These are phyloP conservation scores for Plagiodera versicolora DNA, from an alignment of 2,888 invertebrate genomes.

Conservation along the genomic window DNA sequence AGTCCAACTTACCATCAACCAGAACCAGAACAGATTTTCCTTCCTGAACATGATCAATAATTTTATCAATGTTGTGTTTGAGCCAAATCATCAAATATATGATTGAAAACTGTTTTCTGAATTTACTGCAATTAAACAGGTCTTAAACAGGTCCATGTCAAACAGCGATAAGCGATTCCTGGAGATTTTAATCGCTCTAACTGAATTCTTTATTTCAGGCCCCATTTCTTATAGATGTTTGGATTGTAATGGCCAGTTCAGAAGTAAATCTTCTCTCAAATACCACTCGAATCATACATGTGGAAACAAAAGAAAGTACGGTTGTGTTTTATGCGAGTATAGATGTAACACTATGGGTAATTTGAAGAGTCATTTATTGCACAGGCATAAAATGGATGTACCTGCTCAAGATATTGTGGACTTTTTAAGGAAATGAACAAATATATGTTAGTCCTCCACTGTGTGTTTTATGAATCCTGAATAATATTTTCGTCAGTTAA, in stretches of 20 bases:
- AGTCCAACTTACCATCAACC: no score
- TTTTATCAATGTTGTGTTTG: no score
- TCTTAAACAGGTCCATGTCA: no score
- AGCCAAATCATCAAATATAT: no score
- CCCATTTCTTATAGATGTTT: not conserved
- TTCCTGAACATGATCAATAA: not conserved
- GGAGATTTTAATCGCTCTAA: not conserved
- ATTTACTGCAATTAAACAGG: no score
- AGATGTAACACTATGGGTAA: slow-evolving; percentile 2
- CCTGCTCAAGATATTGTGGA: not conserved
- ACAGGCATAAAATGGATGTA: not conserved
- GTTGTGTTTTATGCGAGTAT: not conserved
- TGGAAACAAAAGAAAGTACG: not conserved
- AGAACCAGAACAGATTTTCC: not conserved
- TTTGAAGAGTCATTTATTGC: slow-evolving; percentile 1
- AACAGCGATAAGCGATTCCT: no score
- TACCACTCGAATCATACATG: not conserved
- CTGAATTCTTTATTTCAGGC: not conserved
- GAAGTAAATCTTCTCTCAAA: not conserved
- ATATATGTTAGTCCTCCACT: no score
- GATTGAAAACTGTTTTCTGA: no score
- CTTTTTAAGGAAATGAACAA: not conserved
- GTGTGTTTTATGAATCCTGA: no score
- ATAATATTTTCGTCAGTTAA: no score
- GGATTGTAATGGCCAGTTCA: not conserved